Base-by-base conservation (phyloP, 1,140 invertebrate genomes). In the Maniola jurtina region DNA sequence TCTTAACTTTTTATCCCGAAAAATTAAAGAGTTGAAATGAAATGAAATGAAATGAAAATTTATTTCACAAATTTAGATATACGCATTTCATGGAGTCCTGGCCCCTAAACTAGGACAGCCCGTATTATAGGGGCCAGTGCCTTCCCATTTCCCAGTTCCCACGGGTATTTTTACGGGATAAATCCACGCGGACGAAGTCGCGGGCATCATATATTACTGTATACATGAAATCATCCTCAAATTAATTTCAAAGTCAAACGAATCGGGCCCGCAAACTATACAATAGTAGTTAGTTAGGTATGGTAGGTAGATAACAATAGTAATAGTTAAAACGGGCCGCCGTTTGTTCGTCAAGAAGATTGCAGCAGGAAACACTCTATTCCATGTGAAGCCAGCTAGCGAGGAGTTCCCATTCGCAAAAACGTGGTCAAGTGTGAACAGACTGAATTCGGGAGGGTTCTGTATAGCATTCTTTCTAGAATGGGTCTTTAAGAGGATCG, bases 231-330 rank as follows among this genome's bases (percentile, higher is more conserved):
- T 6, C n/a, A 57, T 57, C 35, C 35, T 14, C 35, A 38, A 38
- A 57, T 57, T 57, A 57, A 57, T 38, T 57, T 57, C 55, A 57
- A 57, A 57, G 55, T 40, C 55, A 40, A 57, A 57, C 35, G 25
- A 57, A 57, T 57, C 38, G 34, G n/a, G 14, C 55, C n/a, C 7
- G 13, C 34, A 40, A 55, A 38, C 15, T 52, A 52, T 33, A 57
- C 52, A 55, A 55, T 16, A 55, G 16, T 34, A 34, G 25, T 2
- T 11, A 13, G 34, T 7, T 50, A n/a, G 47, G 6, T n/a, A n/a
- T n/a, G 2, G 14, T 50, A 50, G 47, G 8, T n/a, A n/a, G 8
- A 35, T 55, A 57, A 57, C 36, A 34, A 38, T 57, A 57, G 15
- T 57, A 57, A 57, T 57, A 57, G 55, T 38, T 57, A 16, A 36